Base-by-base conservation (phyloP, 2,888 invertebrate species). In the Morpho achilles region DNA sequence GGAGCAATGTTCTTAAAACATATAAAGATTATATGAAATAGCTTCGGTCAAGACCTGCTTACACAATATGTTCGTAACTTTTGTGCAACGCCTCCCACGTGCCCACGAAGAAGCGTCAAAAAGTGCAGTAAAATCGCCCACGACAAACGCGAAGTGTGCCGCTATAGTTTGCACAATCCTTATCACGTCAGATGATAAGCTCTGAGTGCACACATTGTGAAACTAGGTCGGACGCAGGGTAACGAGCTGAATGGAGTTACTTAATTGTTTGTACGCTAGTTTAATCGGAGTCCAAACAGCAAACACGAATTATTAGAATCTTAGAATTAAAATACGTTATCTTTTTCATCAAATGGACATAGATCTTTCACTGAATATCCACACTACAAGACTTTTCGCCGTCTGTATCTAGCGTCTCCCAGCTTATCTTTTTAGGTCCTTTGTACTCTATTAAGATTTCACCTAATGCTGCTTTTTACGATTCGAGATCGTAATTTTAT, bases 101-200 rank as follows among this genome's bases (percentile, higher is more conserved):
- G 16, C 6, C 48, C 45, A 42, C 50, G 56, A 50, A 56, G 56
- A 53, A 44, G 50, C 53, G 32, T 50, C 53, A 56, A 53, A 48
- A 51, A 56, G 50, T 47, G 54, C 51, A 42, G 53, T 59, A 53
- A 58, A 63, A 43, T 57, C 63, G 61, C 63, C 63, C 58, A 63
- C 63, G 7, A 51, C 22, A 46, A 40, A 50, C 50, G 53, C 39
- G 56, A 62, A 58, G 46, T 60, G 56, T 59, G 61, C 58, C 61
- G 50, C 50, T 45, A 45, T 41, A 53, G 60, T 64, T 70, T 70
- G 69, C 68, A 70, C 69, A 70, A 70, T 63, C 62, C 61, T 63
- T 69, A 72, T 69, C 67, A 64, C 63, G 60, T 56, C 54, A 49
- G 53, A 54, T 67, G 73, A 72, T 73, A 71, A 71, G 69, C 65